These are phyloP conservation scores for Idaea aversata DNA, from an alignment of 2,888 invertebrate species.

Conservation along the genomic window DNA sequence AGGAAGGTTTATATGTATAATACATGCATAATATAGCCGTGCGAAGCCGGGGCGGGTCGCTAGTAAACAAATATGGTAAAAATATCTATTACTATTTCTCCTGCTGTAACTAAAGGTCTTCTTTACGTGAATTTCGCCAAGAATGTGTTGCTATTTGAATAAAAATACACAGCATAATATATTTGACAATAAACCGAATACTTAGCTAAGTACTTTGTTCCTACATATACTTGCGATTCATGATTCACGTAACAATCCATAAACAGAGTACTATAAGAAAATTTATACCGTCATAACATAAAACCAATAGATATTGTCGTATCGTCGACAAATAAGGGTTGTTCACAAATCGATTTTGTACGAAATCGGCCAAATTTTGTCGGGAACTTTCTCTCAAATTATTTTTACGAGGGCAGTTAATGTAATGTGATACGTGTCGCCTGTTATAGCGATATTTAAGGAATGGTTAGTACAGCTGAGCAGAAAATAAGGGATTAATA, in stretches of 20 bases:
- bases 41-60: too few species aligned
- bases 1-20: too few species aligned
- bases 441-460: conserved; percentile 51
- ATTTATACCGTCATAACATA: conserved; percentile 29
- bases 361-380: conserved; percentile 7
- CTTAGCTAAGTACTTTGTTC: background rate
- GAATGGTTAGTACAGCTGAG: conserved; percentile 50
- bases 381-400: conserved; percentile 13
- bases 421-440: conserved; percentile 52
- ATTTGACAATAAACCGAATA: background rate
- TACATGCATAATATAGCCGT: too few species aligned
- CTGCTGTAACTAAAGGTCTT: too few species aligned
- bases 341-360: conserved; percentile 28
- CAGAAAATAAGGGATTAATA: background rate
- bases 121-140: too few species aligned
- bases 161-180: background rate
- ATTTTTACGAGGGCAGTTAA: conserved; percentile 29
- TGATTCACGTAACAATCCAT: conserved; percentile 14
- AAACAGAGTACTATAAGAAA: conserved; percentile 29
- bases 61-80: too few species aligned
- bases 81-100: too few species aligned
- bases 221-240: conserved; percentile 2
- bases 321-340: conserved; percentile 29
- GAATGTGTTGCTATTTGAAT: too few species aligned
- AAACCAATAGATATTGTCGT: conserved; percentile 17